Percentiles rank a stretch among this genome's conserved stretches.
These are phyloP conservation scores for Carassius auratus DNA, from an alignment of 2,113 vertebrate species.

Conservation along the genomic window DNA sequence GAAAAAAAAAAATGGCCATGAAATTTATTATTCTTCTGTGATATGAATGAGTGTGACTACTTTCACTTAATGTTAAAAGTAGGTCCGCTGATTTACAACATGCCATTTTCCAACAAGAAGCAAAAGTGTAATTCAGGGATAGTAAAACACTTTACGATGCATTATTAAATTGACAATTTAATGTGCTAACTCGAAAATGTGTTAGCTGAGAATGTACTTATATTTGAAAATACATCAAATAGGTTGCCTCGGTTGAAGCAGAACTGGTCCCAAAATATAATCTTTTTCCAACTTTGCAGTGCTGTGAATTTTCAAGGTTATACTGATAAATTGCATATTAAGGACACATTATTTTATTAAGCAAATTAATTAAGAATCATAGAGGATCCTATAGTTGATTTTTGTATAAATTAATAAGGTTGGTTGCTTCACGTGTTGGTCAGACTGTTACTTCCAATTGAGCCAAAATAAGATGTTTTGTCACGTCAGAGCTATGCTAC, in stretches of 20 bases:
- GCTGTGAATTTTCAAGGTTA: not conserved
- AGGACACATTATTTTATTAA: not conserved
- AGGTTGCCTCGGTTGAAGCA: not conserved
- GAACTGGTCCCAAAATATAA: not conserved
- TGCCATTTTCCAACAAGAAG: constrained; percentile 47
- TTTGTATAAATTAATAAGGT: not conserved
- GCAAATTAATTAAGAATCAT: not conserved
- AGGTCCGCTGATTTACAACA: constrained; percentile 49
- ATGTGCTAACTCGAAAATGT: constrained; percentile 33
- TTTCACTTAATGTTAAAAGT: constrained; percentile 50
- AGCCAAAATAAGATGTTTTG: too few relatives aligned
- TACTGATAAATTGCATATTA: not conserved
- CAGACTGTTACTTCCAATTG: too few relatives aligned
- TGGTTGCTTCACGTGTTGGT: too few relatives aligned
- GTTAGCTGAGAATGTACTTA: constrained; percentile 25
- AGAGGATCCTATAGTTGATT: not conserved
- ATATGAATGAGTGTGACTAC: constrained; percentile 34
- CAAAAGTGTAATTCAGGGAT: constrained; percentile 48
- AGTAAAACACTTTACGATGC: constrained; percentile 51
- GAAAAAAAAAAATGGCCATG: not conserved
- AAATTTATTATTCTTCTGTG: constrained; percentile 49
- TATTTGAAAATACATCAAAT: constrained; percentile 35
- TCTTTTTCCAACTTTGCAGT: not conserved
- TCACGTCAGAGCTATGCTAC: too few relatives aligned
- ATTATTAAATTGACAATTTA: constrained; percentile 54